These are phyloP conservation scores for Archips xylosteana DNA, from an alignment of 2,888 invertebrate genomes.

Conservation along the genomic window DNA sequence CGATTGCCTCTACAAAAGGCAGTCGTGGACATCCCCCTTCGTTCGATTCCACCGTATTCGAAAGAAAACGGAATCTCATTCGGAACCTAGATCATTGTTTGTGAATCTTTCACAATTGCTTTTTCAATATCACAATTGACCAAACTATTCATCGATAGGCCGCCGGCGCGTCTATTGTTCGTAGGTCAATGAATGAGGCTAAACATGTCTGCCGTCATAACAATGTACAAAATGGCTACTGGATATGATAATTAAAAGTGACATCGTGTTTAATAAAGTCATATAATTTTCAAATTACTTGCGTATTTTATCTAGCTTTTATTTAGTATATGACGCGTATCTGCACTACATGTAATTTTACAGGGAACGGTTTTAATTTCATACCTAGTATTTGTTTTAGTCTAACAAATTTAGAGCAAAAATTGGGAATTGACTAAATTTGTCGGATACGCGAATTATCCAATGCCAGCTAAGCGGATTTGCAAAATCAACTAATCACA, in stretches of 20 bases:
- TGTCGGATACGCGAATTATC: too few relatives aligned
- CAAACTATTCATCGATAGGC: constrained; percentile 54
- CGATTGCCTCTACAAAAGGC: constrained; percentile 78
- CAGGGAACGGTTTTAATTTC: too few relatives aligned
- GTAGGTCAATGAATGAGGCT: constrained; percentile 36
- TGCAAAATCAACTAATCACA: too few relatives aligned
- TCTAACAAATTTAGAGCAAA: too few relatives aligned
- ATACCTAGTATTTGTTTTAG: too few relatives aligned
- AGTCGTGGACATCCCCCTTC: constrained; percentile 52
- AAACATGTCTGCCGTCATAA: constrained; percentile 31
- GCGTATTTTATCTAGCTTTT: not conserved
- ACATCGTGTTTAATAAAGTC: not conserved
- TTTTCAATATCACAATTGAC: constrained; percentile 69
- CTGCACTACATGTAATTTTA: too few relatives aligned
- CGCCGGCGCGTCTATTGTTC: constrained; percentile 47
- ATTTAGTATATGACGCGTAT: too few relatives aligned
- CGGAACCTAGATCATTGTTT: constrained; percentile 71
- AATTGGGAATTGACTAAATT: too few relatives aligned
- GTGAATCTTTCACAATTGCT: constrained; percentile 73
- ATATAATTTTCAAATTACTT: not conserved
- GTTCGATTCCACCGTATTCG: constrained; percentile 66
- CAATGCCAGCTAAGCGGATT: too few relatives aligned
- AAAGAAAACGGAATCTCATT: constrained; percentile 79
- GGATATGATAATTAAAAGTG: not conserved
- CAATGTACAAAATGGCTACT: not conserved